Percentiles rank a stretch among this genome's conserved stretches.
Evolutionary conservation across 2,113 vertebrate genomes (phyloP).

Genomic region (Cricetomys ansorgei): DNA sequence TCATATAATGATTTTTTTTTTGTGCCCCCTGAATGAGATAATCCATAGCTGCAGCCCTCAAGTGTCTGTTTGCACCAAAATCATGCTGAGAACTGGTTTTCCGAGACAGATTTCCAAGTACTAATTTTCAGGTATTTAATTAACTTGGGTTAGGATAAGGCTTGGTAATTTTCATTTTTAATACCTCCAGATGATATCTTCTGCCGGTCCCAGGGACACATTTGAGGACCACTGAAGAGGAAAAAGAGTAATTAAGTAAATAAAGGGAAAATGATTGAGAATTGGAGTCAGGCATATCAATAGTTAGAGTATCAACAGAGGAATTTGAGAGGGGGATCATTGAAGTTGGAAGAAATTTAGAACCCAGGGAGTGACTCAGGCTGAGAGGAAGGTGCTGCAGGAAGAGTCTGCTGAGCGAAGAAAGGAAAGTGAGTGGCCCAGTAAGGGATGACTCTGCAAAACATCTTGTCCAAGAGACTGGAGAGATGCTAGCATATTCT

Average conservation of each 20-base stretch:
- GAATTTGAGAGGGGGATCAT: neutral
- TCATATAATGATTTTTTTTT: neutral
- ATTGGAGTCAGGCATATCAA: neutral
- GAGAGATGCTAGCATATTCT: neutral
- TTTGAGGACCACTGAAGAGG: neutral
- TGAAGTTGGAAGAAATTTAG: conserved; percentile 6
- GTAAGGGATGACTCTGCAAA: neutral
- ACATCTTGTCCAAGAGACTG: neutral
- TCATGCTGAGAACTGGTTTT: neutral
- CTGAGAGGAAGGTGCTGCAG: neutral
- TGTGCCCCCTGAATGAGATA: neutral
- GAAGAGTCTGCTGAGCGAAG: neutral
- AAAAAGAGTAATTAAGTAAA: neutral
- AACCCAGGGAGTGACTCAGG: neutral
- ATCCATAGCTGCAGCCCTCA: neutral
- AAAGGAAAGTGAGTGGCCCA: neutral
- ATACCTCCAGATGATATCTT: neutral
- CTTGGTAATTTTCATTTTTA: neutral
- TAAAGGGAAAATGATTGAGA: neutral
- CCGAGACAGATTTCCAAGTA: neutral
- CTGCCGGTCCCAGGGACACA: neutral
- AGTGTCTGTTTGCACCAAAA: neutral
- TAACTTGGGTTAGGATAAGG: neutral
- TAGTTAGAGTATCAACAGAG: neutral
- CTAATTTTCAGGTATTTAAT: neutral